These are phyloP conservation scores for Neopelma chrysocephalum DNA, from an alignment of 2,797 vertebrate genomes.

Conservation along the genomic window DNA sequence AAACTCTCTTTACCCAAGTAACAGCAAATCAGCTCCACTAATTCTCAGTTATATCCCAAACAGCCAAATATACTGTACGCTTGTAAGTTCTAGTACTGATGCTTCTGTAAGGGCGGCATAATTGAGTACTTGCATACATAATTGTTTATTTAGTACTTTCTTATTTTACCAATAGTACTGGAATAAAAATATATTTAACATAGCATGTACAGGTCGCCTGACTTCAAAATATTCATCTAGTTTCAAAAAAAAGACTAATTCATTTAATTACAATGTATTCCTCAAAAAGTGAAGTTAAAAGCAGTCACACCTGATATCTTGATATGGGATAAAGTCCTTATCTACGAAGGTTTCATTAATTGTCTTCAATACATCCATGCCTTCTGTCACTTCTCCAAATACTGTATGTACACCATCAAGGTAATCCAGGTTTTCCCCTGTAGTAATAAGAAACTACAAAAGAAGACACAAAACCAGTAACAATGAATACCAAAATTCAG, in stretches of 20 bases:
- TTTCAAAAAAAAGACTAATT: neutral
- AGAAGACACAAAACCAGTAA: slow-evolving; percentile 6
- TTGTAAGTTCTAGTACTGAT: neutral
- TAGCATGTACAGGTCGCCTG: neutral
- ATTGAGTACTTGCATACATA: neutral
- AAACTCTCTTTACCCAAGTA: neutral
- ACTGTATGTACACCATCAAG: slow-evolving; percentile 93
- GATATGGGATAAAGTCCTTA: slow-evolving; percentile 93
- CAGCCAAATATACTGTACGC: neutral
- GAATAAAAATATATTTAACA: neutral
- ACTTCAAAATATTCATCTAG: neutral
- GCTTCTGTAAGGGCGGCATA: neutral
- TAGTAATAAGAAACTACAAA: slow-evolving; percentile 91
- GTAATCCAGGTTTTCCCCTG: slow-evolving; percentile 91
- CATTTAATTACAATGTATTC: neutral
- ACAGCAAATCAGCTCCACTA: neutral
- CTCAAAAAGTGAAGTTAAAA: neutral
- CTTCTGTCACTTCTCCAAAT: slow-evolving; percentile 95
- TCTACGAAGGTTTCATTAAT: slow-evolving; percentile 96
- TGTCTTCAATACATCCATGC: slow-evolving; percentile 89
- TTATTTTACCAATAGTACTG: neutral
- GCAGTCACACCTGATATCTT: slow-evolving; percentile 89
- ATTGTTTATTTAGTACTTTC: neutral
- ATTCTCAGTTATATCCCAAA: neutral
- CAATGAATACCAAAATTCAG: neutral